Evolutionary conservation across 2,888 invertebrate genomes (phyloP), one percentile per base, ranked within the genome.

Genomic region (Habrosyne pyritoides): DNA sequence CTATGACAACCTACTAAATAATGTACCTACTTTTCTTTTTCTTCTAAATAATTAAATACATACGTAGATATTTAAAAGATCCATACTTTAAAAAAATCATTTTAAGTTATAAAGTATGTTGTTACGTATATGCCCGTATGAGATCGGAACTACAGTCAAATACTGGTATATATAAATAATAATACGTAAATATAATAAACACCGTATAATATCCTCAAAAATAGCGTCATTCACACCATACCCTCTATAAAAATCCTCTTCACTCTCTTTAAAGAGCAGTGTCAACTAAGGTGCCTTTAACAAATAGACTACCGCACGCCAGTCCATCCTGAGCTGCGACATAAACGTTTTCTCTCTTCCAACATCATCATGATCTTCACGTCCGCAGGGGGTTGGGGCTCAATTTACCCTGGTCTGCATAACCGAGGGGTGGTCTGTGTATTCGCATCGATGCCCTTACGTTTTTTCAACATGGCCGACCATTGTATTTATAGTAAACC

Each of bases 391-490:
- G 52, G 51, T 36, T 59, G 59, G 52, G 59, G 47, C 33, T 64
- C 75, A 59, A 7, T 21, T 5, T 65, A 67, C 28, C 61, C 47
- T 72, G 73, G 79, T 53, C 52, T 54, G 54, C 52, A 60, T 56
- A 57, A 49, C 58, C 63, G 53, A 56, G 49, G 61, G 70, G 69
- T 63, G 63, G 64, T 73, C 66, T 77, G 80, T 79, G 76, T 75
- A 77, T 73, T 66, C 79, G 71, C 74, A 67, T 75, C 80, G 61
- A 66, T 75, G 71, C 67, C 70, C 67, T 68, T 68, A 75, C 67
- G 67, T 73, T 77, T 76, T 78, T 81, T 77, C 81, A 77, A 80
- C 79, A 78, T 78, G 81, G 73, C 68, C 62, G 76, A 62, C 57
- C 66, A 55, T 55, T 61, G 65, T 77, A 70, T 71, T 69, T 66